Base-by-base conservation (phyloP, 2,113 vertebrate genomes). In the Paedocypris sp. region DNA sequence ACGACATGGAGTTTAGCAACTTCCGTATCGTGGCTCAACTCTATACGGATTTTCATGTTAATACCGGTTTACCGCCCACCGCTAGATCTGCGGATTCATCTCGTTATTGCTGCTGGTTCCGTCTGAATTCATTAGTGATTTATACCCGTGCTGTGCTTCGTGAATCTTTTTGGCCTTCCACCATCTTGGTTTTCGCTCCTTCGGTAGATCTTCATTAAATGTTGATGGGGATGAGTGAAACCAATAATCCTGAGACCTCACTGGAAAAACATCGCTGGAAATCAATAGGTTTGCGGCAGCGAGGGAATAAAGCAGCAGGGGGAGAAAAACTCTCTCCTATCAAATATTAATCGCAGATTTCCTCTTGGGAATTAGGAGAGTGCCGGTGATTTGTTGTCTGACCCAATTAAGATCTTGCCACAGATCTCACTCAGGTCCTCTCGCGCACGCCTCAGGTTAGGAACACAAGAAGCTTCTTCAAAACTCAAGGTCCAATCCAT, bases 161-260 rank as follows among this genome's bases (percentile, higher is more conserved):
- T 35, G 28, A 28, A 48, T 39, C 13, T 35, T 26, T 13, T 26
- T 48, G 23, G 52, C 51, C 19, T 49, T 36, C 8, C 52, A 46
- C 26, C 54, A 19, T 18, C 60, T 41, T 45, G 56, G 59, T 68
- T 64, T 68, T 52, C 38, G 46, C 42, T 56, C 43, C 45, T 54
- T 69, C 66, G 67, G 64, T 56, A 53, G 62, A 62, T 82, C 65
- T 68, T 82, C 78, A 82, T 84, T 80, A 84, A 84, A 84, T 75
- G 73, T 80, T 82, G 73, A 83, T 82, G 72, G 61, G 71, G 70
- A 82, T 77, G 80, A 82, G 74, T 82, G 72, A 79, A 81, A 75
- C 76, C 78, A 80, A 82, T 82, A 79, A 79, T 81, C 70, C 73
- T 69, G 39, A 76, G 71, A 70, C 65, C 60, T 62, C 12, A 28